Evolutionary conservation across 2,888 invertebrate genomes (phyloP), one percentile per base, ranked within the genome.

Genomic region (Helleia helle): DNA sequence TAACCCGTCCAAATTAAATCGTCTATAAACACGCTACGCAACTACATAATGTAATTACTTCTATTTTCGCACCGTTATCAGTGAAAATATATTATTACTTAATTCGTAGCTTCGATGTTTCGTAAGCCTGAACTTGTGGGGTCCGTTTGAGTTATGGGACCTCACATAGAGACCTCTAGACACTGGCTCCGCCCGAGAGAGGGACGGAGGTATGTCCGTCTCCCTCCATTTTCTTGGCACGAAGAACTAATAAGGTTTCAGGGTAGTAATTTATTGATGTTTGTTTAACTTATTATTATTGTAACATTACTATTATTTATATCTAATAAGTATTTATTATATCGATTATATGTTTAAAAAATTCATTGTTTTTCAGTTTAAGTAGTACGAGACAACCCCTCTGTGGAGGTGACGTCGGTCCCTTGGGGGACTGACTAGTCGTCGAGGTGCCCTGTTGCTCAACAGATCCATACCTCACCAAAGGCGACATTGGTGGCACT

Each of bases 131-230:
- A n/a, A n/a, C 65, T 62, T 71, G 81, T 80, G 81, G 71, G 80
- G 79, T 68, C 75, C 62, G 52, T 57, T 68, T 71, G 72, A 79
- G 80, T 79, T 80, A 77, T 83, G 64, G 62, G 81, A 83, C 83
- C 83, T 72, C 83, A 83, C 83, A 80, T 66, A 58, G 65, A 65
- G 76, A 61, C 57, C 56, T 52, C 65, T 74, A 71, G 72, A 69
- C 67, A 74, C 69, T 64, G 53, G 71, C 81, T 54, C 68, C 81
- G 81, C 81, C 81, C 70, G 67, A 54, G 65, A 72, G 42, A 25
- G 66, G 59, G 65, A 69, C n/a, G 41, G 45, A 28, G 5, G 43
- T 42, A 40, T 29, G 28, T n/a, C n/a, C n/a, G 14, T 17, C 22
- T 47, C 46, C 49, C 56, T 41, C 30, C 4, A 7, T 14, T 30